These are phyloP conservation scores for Drosophila athabasca DNA, from an alignment of 1,140 invertebrate species.

Conservation along the genomic window DNA sequence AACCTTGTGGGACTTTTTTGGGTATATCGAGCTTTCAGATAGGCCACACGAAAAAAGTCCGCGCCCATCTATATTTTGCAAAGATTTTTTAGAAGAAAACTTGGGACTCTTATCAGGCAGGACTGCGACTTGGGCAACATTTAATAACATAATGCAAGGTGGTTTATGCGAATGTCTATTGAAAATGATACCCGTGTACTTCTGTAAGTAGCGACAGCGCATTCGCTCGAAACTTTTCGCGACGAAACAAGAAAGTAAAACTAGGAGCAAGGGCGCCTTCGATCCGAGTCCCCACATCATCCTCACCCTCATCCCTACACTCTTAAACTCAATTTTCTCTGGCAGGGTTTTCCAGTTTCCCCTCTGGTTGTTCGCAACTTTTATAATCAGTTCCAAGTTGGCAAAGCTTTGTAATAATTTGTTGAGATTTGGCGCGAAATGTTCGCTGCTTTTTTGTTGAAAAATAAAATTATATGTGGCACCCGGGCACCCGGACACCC, in stretches of 20 bases:
- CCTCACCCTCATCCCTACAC: not conserved
- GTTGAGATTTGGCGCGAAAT: constrained; percentile 76
- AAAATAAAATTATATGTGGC: constrained; percentile 40
- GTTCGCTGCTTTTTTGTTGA: constrained; percentile 29
- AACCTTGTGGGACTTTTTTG: too few species aligned
- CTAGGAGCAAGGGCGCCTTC: not conserved
- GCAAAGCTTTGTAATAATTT: constrained; percentile 78
- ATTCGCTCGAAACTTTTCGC: constrained; percentile 51
- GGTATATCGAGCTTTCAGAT: too few species aligned
- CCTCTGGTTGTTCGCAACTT: constrained; percentile 49
- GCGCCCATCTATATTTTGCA: too few species aligned
- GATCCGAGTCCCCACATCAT: not conserved
- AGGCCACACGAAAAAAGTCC: too few species aligned
- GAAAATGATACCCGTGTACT: constrained; percentile 32
- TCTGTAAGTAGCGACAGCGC: constrained; percentile 49
- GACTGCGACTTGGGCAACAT: constrained; percentile 45
- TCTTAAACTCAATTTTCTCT: constrained; percentile 48
- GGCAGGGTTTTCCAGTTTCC: constrained; percentile 22
- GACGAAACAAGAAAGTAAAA: constrained; percentile 30
- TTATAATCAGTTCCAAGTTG: constrained; percentile 80
- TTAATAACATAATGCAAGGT: constrained; percentile 63
- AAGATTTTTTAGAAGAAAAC: constrained; percentile 33
- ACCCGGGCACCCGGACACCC: not conserved
- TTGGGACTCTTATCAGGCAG: constrained; percentile 36
- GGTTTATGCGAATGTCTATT: constrained; percentile 42